Percentiles rank a stretch among this genome's conserved stretches.
phyloP scores from a whole-genome alignment of 2,113 vertebrate species.

The Serilophus lunatus region DNA sequence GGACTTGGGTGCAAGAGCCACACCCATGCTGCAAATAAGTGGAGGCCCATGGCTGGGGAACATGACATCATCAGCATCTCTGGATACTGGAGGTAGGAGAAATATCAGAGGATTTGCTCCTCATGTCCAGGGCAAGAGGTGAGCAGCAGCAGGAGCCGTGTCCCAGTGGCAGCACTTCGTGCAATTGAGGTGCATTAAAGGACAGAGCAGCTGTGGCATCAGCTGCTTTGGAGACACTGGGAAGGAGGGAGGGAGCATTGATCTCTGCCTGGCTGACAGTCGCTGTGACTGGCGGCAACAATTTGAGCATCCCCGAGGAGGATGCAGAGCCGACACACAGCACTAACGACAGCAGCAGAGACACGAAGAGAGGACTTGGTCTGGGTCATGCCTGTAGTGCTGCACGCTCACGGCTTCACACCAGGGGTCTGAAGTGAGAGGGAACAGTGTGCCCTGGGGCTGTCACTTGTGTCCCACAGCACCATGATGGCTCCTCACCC shows the following conservation, averaged over 20 bases:
- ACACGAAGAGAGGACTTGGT: rapidly evolving
- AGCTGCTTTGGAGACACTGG: not conserved
- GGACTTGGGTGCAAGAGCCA: rapidly evolving
- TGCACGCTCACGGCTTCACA: not conserved
- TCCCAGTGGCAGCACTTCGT: not conserved
- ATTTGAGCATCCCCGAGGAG: not conserved
- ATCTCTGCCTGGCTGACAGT: not conserved
- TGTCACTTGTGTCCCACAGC: rapidly evolving
- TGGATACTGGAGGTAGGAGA: not conserved
- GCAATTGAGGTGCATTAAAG: not conserved
- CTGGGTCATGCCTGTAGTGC: rapidly evolving
- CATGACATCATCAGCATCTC: not conserved
- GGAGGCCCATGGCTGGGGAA: rapidly evolving
- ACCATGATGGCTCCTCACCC: rapidly evolving
- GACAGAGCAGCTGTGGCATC: not conserved
- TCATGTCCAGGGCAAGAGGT: not conserved
- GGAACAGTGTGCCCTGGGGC: not conserved
- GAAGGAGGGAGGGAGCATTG: not conserved
- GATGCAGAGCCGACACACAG: not conserved
- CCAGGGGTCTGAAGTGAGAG: no score
- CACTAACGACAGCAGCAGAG: not conserved
- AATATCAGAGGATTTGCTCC: not conserved
- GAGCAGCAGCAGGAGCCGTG: not conserved
- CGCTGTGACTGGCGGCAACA: not conserved
- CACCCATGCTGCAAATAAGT: rapidly evolving